Evolutionary conservation across 2,113 vertebrate species (phyloP).

Genomic region (Phyllostomus hastatus): DNA sequence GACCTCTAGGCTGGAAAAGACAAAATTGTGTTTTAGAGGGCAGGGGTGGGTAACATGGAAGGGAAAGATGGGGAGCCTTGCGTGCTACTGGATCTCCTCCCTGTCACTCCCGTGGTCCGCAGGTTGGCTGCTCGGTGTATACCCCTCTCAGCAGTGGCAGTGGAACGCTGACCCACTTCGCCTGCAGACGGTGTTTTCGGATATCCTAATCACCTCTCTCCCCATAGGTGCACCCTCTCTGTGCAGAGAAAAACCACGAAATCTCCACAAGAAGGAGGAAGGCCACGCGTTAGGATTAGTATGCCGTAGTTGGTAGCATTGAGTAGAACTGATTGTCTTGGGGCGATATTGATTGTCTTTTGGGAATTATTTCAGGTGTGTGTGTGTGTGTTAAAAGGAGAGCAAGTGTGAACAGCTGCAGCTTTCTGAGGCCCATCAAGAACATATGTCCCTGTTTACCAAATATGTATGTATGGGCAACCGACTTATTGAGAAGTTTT

Average conservation of each 20-base stretch:
- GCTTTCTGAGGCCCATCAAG: slow-evolving; percentile 35
- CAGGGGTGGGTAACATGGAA: neutral
- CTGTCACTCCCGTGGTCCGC: neutral
- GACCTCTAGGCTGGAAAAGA: neutral
- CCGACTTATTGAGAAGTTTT: slow-evolving; percentile 38
- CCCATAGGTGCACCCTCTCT: neutral
- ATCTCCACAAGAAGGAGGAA: neutral
- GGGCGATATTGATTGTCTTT: slow-evolving; percentile 49
- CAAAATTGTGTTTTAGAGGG: neutral
- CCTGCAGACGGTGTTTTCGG: neutral
- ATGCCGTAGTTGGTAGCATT: neutral
- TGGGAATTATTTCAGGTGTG: neutral
- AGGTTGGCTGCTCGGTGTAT: neutral
- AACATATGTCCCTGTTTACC: slow-evolving; percentile 56
- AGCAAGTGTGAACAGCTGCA: slow-evolving; percentile 54
- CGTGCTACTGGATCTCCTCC: neutral
- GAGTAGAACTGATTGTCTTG: slow-evolving; percentile 35
- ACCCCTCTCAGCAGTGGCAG: neutral
- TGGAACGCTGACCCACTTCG: neutral
- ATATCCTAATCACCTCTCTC: neutral
- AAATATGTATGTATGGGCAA: slow-evolving; percentile 23
- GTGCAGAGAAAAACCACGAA: neutral
- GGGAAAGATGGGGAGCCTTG: neutral
- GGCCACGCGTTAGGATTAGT: slow-evolving; percentile 21
- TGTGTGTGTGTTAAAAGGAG: neutral